Base-by-base conservation (phyloP, 2,797 vertebrate genomes). In the Bryconaethiops microstoma region DNA sequence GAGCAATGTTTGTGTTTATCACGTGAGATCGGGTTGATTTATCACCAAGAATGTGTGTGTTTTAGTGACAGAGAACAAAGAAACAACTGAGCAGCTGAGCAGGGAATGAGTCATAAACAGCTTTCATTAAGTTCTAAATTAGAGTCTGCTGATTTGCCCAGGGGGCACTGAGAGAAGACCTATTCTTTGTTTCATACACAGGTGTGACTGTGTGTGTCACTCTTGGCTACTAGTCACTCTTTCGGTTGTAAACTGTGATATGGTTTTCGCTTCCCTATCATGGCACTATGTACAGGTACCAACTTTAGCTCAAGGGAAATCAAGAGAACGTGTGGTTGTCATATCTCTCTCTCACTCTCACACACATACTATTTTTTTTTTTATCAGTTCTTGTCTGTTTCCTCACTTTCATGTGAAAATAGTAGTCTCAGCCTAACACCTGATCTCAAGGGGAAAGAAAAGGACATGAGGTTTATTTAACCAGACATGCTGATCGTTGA, bases 251-350 rank as follows among this genome's bases (percentile, higher is more conserved):
- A 39, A 64, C 45, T n/a, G 7, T n/a, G 25, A 17, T 40, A 29
- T 13, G 54, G 25, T 54, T 78, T 78, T 65, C 39, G 25, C 65
- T 78, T 78, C 76, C 39, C 39, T n/a, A 1, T 71, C 23, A 21
- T 40, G 60, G 2, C 21, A 19, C 39, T 35, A 19, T 60, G 25
- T 52, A 60, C 54, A 25, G n/a, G 39, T 14, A 12, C 52, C 16
- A n/a, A 6, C 48, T 59, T 25, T n/a, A 19, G 13, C 29, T 64
- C 50, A 14, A 42, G 25, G 10, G 48, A 73, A 62, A 65, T 70
- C 7, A 48, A 50, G 19, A 48, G 29, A 19, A 62, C 23, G 12
- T 40, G 25, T 35, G 2, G 19, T 35, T 4, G 12, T n/a, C 14
- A 7, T 21, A n/a, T n/a, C 25, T 67, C 45, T 70, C 42, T 60